These are phyloP conservation scores for Macrotis lagotis DNA, from an alignment of 2,113 vertebrate genomes.

Conservation along the genomic window DNA sequence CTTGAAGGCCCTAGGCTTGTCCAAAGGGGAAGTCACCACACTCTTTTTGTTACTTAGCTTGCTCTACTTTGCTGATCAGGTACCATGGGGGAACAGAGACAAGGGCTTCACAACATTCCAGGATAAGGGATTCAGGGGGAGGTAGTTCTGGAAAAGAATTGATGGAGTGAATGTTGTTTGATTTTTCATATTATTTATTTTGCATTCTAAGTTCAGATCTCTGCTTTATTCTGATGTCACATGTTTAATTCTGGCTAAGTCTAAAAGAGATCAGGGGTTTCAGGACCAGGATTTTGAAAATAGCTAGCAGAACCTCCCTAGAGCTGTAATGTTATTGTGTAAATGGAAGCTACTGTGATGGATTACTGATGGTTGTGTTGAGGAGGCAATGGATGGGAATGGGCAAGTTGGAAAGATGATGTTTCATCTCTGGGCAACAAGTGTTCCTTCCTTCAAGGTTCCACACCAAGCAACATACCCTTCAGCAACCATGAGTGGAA, in stretches of 20 bases:
- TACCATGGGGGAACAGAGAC: neutral
- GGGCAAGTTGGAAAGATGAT: neutral
- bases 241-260: neutral
- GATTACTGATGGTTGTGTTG: neutral
- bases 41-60: neutral
- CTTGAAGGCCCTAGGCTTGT: neutral
- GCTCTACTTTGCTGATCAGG: neutral
- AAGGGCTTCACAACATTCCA: neutral
- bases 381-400: constrained; percentile 19
- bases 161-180: neutral
- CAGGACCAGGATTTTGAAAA: neutral
- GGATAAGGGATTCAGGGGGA: neutral
- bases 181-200: neutral
- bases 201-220: neutral
- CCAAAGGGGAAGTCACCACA: neutral
- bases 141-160: neutral
- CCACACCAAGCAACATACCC: neutral
- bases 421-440: neutral
- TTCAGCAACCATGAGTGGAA: neutral
- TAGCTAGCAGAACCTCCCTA: neutral
- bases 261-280: neutral
- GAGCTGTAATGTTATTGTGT: neutral
- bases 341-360: neutral
- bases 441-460: neutral
- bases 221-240: neutral